Evolutionary conservation across 2,113 vertebrate genomes (phyloP), one percentile per base, ranked within the genome.

Genomic region (Ondatra zibethicus): DNA sequence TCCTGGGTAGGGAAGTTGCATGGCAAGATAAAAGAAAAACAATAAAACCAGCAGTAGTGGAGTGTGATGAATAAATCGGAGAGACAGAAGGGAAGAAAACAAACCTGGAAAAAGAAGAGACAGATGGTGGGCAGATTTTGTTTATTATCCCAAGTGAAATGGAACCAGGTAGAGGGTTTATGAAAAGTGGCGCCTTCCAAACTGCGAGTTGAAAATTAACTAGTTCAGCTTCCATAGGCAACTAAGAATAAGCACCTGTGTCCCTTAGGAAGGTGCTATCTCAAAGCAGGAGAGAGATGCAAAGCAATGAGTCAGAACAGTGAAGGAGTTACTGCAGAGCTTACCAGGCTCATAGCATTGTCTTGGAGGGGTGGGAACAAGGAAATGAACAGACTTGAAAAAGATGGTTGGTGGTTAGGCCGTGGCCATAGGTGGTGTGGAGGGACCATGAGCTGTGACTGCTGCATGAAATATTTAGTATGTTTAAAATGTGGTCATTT

Each of bases 401-500:
- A 39, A 12, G 65, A 19, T 61, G 13, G 7, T 39, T 76, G 31
- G 16, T 77, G 50, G 27, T 47, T 31, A 5, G 23, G 23, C 29
- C 4, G 0, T 52, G 9, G 55, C 39, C 1, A 4, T 1, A 6
- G 31, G 50, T 4, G 14, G 2, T 13, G 4, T 8, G 29, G 63
- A 68, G 42, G 75, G n/a, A n/a, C 13, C 8, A 0, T 2, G 27
- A 65, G 4, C 36, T 8, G 2, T 33, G n/a, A 25, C 14, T 19
- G 45, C 21, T 12, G 63, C 4, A 73, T 47, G 5, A 29, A 39
- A 25, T 5, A 1, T 29, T 23, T n/a, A 16, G 23, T 50, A 2
- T 11, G 13, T 11, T 29, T 42, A 16, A 45, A 6, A n/a, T 33
- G 1, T 25, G 6, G 47, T 31, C 23, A 68, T 4, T 23, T 33